Conservation (phyloP, 2,113 vertebrate genomes). For the Aptenodytes forsteri region DNA sequence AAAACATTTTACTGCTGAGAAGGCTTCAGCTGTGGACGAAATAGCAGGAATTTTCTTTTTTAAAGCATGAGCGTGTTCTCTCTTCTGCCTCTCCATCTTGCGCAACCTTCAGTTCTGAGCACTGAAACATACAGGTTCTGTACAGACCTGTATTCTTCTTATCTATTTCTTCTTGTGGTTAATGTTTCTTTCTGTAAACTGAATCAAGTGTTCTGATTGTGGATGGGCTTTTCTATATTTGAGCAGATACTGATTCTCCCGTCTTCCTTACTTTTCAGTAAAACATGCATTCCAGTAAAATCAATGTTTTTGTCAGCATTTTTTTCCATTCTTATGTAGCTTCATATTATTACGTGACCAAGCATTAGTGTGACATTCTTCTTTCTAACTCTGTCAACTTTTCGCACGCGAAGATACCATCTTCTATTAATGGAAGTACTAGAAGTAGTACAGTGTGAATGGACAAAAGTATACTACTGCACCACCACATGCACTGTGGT, state of each 20-base stretch:
- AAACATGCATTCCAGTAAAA: neutral
- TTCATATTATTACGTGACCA: neutral
- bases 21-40: neutral
- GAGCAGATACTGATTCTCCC: neutral
- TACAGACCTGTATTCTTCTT: neutral
- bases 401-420: rapidly evolving
- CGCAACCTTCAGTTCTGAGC: neutral
- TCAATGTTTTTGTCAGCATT: neutral
- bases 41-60: neutral
- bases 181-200: neutral
- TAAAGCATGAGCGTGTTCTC: neutral
- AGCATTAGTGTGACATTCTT: neutral
- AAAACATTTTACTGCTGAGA: neutral
- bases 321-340: neutral
- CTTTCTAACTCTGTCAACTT: neutral
- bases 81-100: neutral
- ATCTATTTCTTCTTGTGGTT: neutral
- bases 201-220: neutral
- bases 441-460: neutral
- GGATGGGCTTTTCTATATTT: neutral
- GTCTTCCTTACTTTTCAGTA: neutral
- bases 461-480: neutral
- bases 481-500: rapidly evolving
- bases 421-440: neutral
- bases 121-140: neutral